Base-by-base conservation (phyloP, 2,113 vertebrate species). In the Channa maculata region DNA sequence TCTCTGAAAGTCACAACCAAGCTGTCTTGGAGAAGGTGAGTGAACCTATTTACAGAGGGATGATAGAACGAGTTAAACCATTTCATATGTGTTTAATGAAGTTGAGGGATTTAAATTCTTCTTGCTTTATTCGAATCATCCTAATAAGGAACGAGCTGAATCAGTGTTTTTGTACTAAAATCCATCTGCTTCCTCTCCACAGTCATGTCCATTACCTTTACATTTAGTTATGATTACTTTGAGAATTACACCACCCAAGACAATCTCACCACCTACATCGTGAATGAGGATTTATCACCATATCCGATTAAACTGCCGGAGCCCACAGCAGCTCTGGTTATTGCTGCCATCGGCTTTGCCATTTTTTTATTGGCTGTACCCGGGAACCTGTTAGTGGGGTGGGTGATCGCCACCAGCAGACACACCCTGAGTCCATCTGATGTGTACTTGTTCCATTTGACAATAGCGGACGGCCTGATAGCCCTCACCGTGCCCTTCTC, bases 371-470 rank as follows among this genome's bases (percentile, higher is more conserved):
- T 94, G 73, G 94, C 93, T 0, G 38, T 94, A 12, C 89, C 90
- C 2, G 94, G 93, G 2, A 95, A 94, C 59, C 0, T 93, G 13
- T 3, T 95, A 2, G 93, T 94, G 41, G 88, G 83, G 0, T 79
- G 86, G 73, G 92, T 95, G 80, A 89, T 94, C 45, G 33, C 37
- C 49, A 82, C 45, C 57, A 86, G 70, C 73, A 75, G 37, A 1
- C 76, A 79, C 37, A 4, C 38, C 0, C 52, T 93, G 68, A 88
- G 83, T 1, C 86, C 92, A 0, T 94, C 93, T 0, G 93, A 94
- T 0, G 49, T 93, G 10, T 94, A 92, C 80, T 57, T 94, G 79
- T 85, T 94, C 34, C 89, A 94, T 58, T 85, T 95, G 80, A 91
- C 92, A 0, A 5, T 92, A 12, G 93, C 94, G 0, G 93, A 94